Conservation (phyloP, 2,113 vertebrate species). For the Dolichotis patagonum region DNA sequence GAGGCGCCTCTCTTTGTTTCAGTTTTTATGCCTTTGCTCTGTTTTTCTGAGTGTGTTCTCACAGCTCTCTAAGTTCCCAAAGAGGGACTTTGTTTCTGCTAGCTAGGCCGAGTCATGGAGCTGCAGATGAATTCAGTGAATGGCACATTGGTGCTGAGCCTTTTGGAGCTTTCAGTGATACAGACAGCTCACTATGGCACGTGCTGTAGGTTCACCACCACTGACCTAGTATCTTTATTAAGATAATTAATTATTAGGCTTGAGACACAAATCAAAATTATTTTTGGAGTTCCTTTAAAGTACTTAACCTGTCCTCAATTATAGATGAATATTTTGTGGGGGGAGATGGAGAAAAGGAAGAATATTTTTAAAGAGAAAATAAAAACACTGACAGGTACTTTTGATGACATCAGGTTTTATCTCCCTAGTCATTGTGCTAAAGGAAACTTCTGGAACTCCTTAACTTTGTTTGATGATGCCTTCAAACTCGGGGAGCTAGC, state of each 20-base stretch:
- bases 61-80: neutral
- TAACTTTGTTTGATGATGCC: neutral
- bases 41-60: neutral
- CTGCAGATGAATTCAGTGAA: neutral
- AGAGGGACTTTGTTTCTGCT: neutral
- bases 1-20: neutral
- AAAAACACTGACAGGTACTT: neutral
- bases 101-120: neutral
- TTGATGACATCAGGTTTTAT: neutral
- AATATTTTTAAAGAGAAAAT: slow-evolving; percentile 18
- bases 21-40: neutral
- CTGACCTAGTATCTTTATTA: neutral
- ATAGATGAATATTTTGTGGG: neutral
- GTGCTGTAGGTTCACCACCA: neutral
- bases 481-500: neutral
- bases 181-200: neutral
- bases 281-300: neutral
- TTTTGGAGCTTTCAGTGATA: neutral
- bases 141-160: neutral
- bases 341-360: neutral
- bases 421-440: neutral
- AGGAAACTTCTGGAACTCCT: neutral
- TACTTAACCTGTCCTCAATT: neutral
- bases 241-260: neutral
- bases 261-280: neutral